Base-by-base conservation (phyloP, 2,113 vertebrate species). In the Semnornis frantzii region DNA sequence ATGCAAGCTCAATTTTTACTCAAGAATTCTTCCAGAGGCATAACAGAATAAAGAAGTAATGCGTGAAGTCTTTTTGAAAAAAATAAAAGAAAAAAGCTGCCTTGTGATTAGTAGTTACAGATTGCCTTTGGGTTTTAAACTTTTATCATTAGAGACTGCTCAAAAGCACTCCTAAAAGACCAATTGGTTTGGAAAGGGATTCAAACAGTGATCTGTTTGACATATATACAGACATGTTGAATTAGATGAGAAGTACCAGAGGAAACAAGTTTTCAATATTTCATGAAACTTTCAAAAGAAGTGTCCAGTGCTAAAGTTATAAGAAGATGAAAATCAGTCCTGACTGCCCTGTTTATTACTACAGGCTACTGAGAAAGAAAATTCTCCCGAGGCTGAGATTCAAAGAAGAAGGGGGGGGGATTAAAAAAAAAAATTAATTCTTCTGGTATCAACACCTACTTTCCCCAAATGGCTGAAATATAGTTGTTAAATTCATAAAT, bases 181-280 rank as follows among this genome's bases (percentile, higher is more conserved):
- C 12, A 78, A 55, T 3, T 4, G 58, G 23, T 70, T 82, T 76
- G 85, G 63, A 92, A 46, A 76, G 34, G 42, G 24, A 65, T 58
- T 69, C 59, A 63, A 84, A n/a, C 76, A 65, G 23, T 3, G n/a
- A 4, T 60, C 16, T 33, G 34, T 62, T 79, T 76, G 58, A 92
- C 92, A 90, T n/a, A 27, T 5, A 11, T 62, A 60, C 7, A 87
- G 80, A 77, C 15, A 21, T 59, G 55, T 25, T 87, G 74, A 82
- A 85, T 77, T 42, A 64, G 39, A 89, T 65, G 54, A 85, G 63
- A 79, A 91, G 89, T 30, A 89, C 10, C 58, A 72, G 65, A 84
- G 55, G 71, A 92, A 84, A 76, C 8, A 90, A 44, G 39, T 85
- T 82, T 85, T 89, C 69, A 92, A 85, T 72, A 76, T 89, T 91